phyloP scores from a whole-genome alignment of 2,888 invertebrate genomes.

The Conomelus anceps region DNA sequence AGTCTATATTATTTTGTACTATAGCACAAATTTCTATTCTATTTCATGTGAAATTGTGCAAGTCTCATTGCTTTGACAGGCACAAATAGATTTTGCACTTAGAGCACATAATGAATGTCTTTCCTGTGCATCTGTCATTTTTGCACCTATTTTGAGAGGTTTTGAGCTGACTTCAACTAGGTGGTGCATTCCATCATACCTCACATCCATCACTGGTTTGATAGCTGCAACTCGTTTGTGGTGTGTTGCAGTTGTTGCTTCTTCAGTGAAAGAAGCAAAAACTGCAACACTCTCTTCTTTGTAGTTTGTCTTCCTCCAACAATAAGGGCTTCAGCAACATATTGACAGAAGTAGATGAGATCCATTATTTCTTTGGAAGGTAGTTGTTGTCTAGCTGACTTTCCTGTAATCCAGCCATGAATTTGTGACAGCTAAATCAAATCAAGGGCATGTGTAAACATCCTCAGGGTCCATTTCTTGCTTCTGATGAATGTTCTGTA shows the following conservation, averaged over 20 bases:
- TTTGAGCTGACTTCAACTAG: neutral
- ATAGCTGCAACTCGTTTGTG: neutral
- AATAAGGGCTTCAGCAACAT: slow-evolving; percentile 18
- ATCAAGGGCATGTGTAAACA: slow-evolving; percentile 21
- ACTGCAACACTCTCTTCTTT: slow-evolving; percentile 16
- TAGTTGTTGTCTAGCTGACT: slow-evolving; percentile 5
- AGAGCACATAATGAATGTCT: slow-evolving; percentile 5
- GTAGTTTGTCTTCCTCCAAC: slow-evolving; percentile 8
- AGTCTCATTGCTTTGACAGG: neutral
- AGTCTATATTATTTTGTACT: too few species aligned
- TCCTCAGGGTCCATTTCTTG: slow-evolving; percentile 25
- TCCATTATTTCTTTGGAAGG: slow-evolving; percentile 20
- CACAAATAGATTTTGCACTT: slow-evolving; percentile 10
- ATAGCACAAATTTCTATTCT: too few species aligned
- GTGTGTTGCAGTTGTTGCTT: neutral
- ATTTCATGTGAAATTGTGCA: neutral
- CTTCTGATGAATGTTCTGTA: slow-evolving; percentile 24
- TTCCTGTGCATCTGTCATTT: slow-evolving; percentile 8
- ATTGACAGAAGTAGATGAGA: slow-evolving; percentile 21
- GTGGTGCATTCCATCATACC: slow-evolving; percentile 6
- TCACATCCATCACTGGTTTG: neutral
- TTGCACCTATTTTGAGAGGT: slow-evolving; percentile 13
- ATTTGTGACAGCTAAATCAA: slow-evolving; percentile 25
- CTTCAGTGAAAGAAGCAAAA: too few species aligned
- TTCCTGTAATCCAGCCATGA: slow-evolving; percentile 24